A percentile compares a stretch with the other conserved stretches of the same genome.
phyloP scores from a whole-genome alignment of 2,888 invertebrate species.

The Deilephila porcellus region DNA sequence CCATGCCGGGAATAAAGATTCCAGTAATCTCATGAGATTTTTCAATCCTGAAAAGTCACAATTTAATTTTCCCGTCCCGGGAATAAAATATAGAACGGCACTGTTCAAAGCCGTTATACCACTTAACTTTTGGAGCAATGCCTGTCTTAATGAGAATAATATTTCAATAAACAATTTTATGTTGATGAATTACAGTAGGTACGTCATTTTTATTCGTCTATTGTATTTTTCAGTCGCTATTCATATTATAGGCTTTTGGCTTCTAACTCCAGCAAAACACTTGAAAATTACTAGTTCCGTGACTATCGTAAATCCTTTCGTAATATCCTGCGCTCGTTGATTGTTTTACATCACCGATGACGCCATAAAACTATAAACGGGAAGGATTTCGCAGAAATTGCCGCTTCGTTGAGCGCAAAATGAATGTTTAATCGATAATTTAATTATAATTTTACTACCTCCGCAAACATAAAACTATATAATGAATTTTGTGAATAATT shows the following conservation, averaged over 20 bases:
- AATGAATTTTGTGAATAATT: conserved; percentile 16
- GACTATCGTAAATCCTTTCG: neutral
- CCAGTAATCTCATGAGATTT: too few relatives aligned
- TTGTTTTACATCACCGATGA: conserved; percentile 4
- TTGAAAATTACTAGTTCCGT: neutral
- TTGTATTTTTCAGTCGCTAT: too few relatives aligned
- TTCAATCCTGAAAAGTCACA: too few relatives aligned
- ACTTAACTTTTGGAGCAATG: too few relatives aligned
- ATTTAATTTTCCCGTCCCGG: too few relatives aligned
- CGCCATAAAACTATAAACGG: neutral
- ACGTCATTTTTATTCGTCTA: too few relatives aligned
- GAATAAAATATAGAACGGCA: too few relatives aligned
- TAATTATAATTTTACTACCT: conserved; percentile 24
- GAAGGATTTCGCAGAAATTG: conserved; percentile 9
- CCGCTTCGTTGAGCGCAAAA: neutral
- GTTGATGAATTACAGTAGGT: too few relatives aligned
- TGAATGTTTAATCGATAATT: conserved; percentile 21
- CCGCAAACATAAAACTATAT: conserved; percentile 18
- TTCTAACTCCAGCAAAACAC: neutral
- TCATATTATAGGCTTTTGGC: neutral
- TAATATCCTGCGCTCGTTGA: neutral
- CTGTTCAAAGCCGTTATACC: too few relatives aligned
- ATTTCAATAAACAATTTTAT: too few relatives aligned
- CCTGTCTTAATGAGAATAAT: too few relatives aligned
- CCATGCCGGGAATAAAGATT: too few relatives aligned